Evolutionary conservation across 2,113 vertebrate genomes (phyloP), one percentile per base, ranked within the genome.

Genomic region (Azemiops feae): DNA sequence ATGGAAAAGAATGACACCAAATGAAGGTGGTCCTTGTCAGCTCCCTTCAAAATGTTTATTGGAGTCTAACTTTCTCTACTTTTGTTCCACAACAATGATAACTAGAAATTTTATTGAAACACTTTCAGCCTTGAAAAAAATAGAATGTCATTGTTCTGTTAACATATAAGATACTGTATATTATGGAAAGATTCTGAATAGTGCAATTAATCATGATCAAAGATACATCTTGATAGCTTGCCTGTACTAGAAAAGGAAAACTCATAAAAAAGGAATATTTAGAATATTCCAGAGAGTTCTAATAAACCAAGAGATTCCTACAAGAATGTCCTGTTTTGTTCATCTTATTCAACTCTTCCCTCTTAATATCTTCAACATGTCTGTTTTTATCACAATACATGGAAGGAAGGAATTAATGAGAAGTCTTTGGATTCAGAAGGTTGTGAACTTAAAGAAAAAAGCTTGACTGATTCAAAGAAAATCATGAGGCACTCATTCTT

Each of bases 251-350:
- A 69, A 89, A 43, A 34, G 89, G 89, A 90, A 93, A 94, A 92
- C 94, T 85, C 91, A 95, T 91, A 95, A 93, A 53, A 43, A 92
- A 93, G 34, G 0, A 93, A 20, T 14, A 92, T 92, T 91, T 90
- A 81, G 53, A 94, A 94, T 94, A 87, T 87, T 60, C 39, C 54
- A 58, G 9, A 85, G 20, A n/a, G 39, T 16, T 58, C 86, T 87
- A 90, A 39, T 57, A 94, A 25, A 25, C 93, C 27, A 87, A 86
- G 74, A 43, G 20, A 81, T 81, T 81, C 8, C 74, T 39, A 81
- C 74, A 81, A 8, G 58, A 94, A 89, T 55, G 10, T 95, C 11
- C 25, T 47, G 93, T 94, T 94, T 1, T 64, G 94, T 93, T 95
- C 54, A 81, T 85, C 25, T 69, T 91, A 34, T 92, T 87, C 89